A percentile compares a stretch with the other conserved stretches of the same genome.
Evolutionary conservation across 2,888 invertebrate genomes (phyloP).

Genomic region (Latrodectus elegans): DNA sequence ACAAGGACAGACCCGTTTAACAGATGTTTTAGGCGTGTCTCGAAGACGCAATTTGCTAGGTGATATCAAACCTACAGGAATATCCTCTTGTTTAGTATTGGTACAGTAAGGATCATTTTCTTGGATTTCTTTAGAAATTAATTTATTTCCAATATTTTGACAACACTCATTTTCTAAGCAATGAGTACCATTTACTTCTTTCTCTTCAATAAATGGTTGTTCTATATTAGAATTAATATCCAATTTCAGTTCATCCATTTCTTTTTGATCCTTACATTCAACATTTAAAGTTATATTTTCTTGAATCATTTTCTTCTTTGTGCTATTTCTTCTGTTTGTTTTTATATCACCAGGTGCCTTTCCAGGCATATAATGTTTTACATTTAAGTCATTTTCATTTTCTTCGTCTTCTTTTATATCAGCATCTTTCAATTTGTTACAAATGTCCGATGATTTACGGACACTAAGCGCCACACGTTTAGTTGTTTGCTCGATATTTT

Average conservation of each 20-base stretch:
- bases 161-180: neutral
- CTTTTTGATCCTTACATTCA: neutral
- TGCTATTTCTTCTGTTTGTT: neutral
- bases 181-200: constrained; percentile 22
- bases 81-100: constrained; percentile 20
- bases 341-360: constrained; percentile 29
- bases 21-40: constrained; percentile 60
- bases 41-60: constrained; percentile 43
- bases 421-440: neutral
- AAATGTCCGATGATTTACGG: constrained; percentile 32
- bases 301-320: neutral
- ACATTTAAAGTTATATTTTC: constrained; percentile 11
- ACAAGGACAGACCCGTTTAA: constrained; percentile 61
- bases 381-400: constrained; percentile 18
- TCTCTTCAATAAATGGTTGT: constrained; percentile 13
- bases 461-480: constrained; percentile 42
- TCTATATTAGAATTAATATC: constrained; percentile 53
- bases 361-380: constrained; percentile 16
- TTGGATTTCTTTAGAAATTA: constrained; percentile 20
- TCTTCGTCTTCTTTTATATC: no score
- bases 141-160: constrained; percentile 17
- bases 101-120: constrained; percentile 21
- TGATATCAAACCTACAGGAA: constrained; percentile 20
- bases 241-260: constrained; percentile 17
- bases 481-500: constrained; percentile 8